Percentiles rank a stretch among this genome's conserved stretches.
These are phyloP conservation scores for Deroptyus accipitrinus DNA, from an alignment of 2,113 vertebrate species.

Conservation along the genomic window DNA sequence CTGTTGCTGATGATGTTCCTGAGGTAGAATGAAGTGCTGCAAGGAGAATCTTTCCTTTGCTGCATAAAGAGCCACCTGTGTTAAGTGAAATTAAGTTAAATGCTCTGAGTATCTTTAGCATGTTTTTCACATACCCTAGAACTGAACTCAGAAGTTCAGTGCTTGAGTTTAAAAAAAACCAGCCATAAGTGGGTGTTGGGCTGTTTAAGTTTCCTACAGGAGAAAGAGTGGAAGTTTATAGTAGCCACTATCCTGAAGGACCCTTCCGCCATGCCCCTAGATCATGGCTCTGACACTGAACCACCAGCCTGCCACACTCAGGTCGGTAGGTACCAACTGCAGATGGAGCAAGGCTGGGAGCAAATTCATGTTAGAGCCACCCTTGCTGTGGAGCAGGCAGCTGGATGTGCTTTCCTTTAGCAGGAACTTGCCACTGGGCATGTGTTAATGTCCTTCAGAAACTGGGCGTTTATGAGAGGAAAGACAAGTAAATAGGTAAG, in stretches of 20 bases:
- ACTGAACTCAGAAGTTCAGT: background rate
- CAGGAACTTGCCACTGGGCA: background rate
- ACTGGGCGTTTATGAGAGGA: rapidly evolving
- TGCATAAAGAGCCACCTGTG: background rate
- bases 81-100: slow-evolving; percentile 12
- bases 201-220: background rate
- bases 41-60: background rate
- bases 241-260: background rate
- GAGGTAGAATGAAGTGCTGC: background rate
- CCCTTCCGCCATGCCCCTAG: background rate
- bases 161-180: background rate
- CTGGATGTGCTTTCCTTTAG: background rate
- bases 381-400: background rate
- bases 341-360: background rate
- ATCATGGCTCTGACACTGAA: background rate
- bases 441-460: background rate
- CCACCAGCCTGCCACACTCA: background rate
- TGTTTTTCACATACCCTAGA: background rate
- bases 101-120: background rate
- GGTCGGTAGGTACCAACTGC: background rate
- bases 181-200: background rate
- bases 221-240: background rate
- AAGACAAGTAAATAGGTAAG: background rate
- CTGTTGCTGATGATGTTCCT: background rate
- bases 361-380: background rate